Evolutionary conservation across 2,113 vertebrate species (phyloP).

Genomic region (Gulo gulo): DNA sequence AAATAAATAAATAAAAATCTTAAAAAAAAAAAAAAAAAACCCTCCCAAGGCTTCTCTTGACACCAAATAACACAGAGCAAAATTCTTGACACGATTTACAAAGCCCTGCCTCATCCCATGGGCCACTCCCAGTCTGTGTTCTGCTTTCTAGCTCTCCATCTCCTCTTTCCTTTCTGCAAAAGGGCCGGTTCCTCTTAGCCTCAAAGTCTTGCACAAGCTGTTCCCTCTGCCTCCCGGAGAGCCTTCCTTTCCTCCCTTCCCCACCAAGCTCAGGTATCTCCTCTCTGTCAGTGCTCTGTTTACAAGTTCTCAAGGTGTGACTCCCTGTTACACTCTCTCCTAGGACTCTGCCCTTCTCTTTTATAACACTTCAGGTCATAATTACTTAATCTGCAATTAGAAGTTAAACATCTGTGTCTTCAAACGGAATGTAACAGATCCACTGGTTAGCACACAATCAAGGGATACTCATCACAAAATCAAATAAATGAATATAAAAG

Average conservation of each 20-base stretch:
- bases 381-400: background rate
- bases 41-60: background rate
- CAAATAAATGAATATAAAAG: background rate
- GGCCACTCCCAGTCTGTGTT: accelerated
- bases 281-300: background rate
- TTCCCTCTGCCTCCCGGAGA: background rate
- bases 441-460: background rate
- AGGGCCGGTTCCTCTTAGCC: background rate
- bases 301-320: background rate
- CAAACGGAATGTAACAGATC: background rate
- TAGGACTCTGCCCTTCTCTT: background rate
- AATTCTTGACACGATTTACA: background rate
- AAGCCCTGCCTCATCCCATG: background rate
- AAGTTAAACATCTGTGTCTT: background rate
- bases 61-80: background rate
- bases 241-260: background rate
- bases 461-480: background rate
- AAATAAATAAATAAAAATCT: no score
- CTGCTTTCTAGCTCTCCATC: background rate
- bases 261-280: accelerated
- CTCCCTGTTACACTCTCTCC: background rate
- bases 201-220: background rate
- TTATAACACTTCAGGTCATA: background rate
- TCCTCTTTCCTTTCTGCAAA: background rate
- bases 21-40: background rate